A percentile compares a stretch with the other conserved stretches of the same genome.
Conservation (phyloP, 1,140 invertebrate species). For the Cheumatopsyche charites region DNA sequence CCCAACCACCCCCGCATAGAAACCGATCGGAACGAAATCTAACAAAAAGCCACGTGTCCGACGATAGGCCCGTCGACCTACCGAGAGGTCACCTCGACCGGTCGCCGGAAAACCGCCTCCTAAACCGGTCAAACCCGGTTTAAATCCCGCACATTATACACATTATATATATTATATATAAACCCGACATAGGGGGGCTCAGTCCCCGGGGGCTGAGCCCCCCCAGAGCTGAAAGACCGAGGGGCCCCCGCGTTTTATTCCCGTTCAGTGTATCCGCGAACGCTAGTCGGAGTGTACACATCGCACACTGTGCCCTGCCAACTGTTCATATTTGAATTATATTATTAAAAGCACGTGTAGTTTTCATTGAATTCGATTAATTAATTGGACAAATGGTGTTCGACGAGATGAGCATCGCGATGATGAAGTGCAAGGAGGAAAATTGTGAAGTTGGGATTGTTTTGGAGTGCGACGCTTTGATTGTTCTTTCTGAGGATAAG, state of each 20-base stretch:
- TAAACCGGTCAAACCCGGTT: too few relatives aligned
- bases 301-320: neutral
- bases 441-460: conserved; percentile 62
- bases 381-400: conserved; percentile 55
- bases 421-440: conserved; percentile 64
- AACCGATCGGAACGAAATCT: neutral
- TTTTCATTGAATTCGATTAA: neutral
- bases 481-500: conserved; percentile 60
- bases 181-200: neutral
- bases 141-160: neutral
- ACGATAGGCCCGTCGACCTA: neutral
- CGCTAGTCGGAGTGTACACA: conserved; percentile 28
- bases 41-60: neutral
- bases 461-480: conserved; percentile 60
- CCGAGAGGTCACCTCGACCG: too few relatives aligned
- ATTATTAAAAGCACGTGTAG: neutral
- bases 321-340: neutral
- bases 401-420: conserved; percentile 57
- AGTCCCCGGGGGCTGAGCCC: conserved; percentile 1
- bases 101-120: too few relatives aligned
- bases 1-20: neutral
- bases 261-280: conserved; percentile 40
- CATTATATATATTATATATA: too few relatives aligned
- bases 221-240: neutral
- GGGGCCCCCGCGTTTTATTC: conserved; percentile 7